Conservation (phyloP, 2,888 invertebrate genomes). For the Hemaris fuciformis region DNA sequence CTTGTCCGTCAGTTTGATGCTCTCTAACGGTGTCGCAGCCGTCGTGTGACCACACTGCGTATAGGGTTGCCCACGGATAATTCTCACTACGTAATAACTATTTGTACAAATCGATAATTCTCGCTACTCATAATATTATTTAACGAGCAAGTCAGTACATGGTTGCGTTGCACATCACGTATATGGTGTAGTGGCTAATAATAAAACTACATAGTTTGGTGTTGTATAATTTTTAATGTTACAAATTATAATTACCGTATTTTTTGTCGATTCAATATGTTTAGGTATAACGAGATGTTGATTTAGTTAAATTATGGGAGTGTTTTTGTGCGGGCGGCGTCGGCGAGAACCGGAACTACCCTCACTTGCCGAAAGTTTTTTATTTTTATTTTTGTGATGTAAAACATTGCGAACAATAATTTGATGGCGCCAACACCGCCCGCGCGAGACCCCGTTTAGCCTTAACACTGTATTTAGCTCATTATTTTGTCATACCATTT, state of each 20-base stretch:
- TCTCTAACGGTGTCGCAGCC: not conserved
- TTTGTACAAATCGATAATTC: slow-evolving; percentile 49
- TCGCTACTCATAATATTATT: slow-evolving; percentile 23
- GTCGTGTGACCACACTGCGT: not conserved
- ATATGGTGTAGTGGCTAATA: slow-evolving; percentile 26
- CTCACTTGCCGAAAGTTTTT: not conserved
- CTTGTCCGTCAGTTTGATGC: not conserved
- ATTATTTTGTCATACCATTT: not conserved
- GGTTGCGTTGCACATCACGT: not conserved
- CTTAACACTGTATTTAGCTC: slow-evolving; percentile 4
- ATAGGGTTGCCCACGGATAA: not conserved
- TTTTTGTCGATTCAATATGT: slow-evolving; percentile 36
- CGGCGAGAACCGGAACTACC: not conserved
- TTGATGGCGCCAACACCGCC: not conserved
- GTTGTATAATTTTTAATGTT: slow-evolving; percentile 59
- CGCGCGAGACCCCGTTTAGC: not conserved
- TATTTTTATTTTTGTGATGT: not conserved
- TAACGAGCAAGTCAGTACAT: slow-evolving; percentile 20
- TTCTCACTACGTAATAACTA: slow-evolving; percentile 42
- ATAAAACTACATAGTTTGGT: slow-evolving; percentile 38
- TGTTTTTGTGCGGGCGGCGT: not conserved
- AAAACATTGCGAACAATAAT: not conserved
- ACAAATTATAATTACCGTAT: slow-evolving; percentile 43
- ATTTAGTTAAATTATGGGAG: slow-evolving; percentile 45
- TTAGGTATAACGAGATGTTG: slow-evolving; percentile 43